Percentiles rank a stretch among this genome's conserved stretches.
These are phyloP conservation scores for Leucophenga montana DNA, from an alignment of 2,888 invertebrate species.

Conservation along the genomic window DNA sequence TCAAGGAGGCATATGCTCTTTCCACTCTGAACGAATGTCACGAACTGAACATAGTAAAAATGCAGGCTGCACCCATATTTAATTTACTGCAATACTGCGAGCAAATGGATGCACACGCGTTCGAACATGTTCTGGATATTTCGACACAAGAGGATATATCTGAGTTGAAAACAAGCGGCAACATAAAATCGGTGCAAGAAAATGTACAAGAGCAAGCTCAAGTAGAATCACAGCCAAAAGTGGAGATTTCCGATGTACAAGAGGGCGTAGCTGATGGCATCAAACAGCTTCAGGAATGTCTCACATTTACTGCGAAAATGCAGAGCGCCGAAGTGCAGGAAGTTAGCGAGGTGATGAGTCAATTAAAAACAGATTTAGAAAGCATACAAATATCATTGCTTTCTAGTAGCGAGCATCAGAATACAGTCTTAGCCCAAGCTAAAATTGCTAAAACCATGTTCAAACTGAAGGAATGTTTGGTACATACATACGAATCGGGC, in stretches of 20 bases:
- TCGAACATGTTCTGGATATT: constrained; percentile 75
- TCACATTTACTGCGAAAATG: constrained; percentile 54
- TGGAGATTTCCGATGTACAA: constrained; percentile 7
- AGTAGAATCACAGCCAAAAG: constrained; percentile 17
- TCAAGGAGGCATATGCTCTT: constrained; percentile 51
- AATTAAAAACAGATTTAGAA: constrained; percentile 60
- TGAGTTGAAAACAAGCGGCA: constrained; percentile 74
- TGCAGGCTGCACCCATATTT: constrained; percentile 50
- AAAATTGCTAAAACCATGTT: constrained; percentile 69
- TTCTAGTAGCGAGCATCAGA: constrained; percentile 50
- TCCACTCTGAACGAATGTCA: constrained; percentile 49
- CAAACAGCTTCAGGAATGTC: constrained; percentile 65
- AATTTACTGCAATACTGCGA: constrained; percentile 63
- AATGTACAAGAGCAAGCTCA: constrained; percentile 38
- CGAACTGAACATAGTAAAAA: constrained; percentile 48
- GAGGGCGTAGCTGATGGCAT: constrained; percentile 63
- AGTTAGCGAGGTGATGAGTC: constrained; percentile 61
- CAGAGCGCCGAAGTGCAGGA: constrained; percentile 55
- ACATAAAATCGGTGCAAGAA: constrained; percentile 70
- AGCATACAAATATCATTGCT: constrained; percentile 53
- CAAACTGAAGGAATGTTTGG: constrained; percentile 69
- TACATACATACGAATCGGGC: constrained; percentile 69
- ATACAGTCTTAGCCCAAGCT: constrained; percentile 56
- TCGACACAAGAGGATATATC: constrained; percentile 77
- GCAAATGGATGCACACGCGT: constrained; percentile 56